Base-by-base conservation (phyloP, 2,113 vertebrate species). In the Burhinus oedicnemus region DNA sequence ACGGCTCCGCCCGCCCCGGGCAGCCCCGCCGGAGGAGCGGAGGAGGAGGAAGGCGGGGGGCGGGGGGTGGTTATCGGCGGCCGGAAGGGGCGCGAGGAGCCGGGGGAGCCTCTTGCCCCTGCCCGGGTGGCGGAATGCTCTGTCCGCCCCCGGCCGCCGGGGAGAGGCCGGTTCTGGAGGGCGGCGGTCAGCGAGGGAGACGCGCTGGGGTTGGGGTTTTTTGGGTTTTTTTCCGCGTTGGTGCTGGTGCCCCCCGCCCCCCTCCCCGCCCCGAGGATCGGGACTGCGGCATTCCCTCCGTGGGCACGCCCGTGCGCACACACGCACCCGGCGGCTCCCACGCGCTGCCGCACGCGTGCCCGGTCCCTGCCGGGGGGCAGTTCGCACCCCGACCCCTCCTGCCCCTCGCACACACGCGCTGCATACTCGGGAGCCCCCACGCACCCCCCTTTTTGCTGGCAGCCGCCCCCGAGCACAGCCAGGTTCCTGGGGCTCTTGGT, bases 221-320 rank as follows among this genome's bases (percentile, higher is more conserved):
- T n/a, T n/a, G n/a, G n/a, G n/a, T n/a, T n/a, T n/a, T n/a, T n/a
- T 60, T 40, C 40, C 38, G 38, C 54, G 8, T 7, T 2, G n/a
- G 18, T 23, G 3, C 36, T 6, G 32, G 22, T 34, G 15, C 25
- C 12, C 29, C 49, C 15, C 16, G 8, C 17, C 8, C 13, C 27
- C 42, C 13, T 42, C 42, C 42, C 42, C 42, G 12, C 42, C 15
- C 15, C 42, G 19, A 22, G 57, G 58, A 25, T 58, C 34, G 92
- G 96, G 79, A 71, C 71, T 90, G 95, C 79, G 66, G 93, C 79
- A 87, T 54, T 85, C 19, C 19, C 49, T 32, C 87, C 52, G 29
- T 20, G 83, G 89, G 83, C 69, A 45, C 77, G 44, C 55, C 40
- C 11, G 21, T 44, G 72, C 58, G 51, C 88, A 8, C 64, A 42